Percentiles rank a stretch among this genome's conserved stretches.
Conservation (phyloP, 2,797 vertebrate species). For the Catostomus latipinnis region DNA sequence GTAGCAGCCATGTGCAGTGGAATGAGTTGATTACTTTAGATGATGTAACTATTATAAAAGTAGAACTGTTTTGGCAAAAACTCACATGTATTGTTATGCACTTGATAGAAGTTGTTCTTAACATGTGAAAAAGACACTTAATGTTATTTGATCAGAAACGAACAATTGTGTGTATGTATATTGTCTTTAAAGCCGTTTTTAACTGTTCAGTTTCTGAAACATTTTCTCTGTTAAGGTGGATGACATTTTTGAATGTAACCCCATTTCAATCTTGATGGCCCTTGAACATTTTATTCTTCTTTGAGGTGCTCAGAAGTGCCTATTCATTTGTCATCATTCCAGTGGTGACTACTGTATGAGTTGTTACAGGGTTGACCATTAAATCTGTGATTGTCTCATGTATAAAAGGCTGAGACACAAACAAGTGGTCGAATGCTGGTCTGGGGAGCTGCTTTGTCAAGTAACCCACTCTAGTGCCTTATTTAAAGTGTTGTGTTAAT, state of each 20-base stretch:
- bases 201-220: not conserved
- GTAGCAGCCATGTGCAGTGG: conserved; percentile 7
- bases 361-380: not conserved
- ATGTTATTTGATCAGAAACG: not conserved
- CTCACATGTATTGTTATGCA: conserved; percentile 30
- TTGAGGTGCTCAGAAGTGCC: not conserved
- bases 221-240: not conserved
- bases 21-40: not conserved
- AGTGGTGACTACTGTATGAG: not conserved
- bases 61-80: not conserved
- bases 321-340: not conserved
- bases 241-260: not conserved
- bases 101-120: conserved; percentile 7
- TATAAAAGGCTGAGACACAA: not conserved
- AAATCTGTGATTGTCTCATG: not conserved
- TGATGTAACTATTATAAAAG: not conserved
- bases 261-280: not conserved
- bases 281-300: not conserved
- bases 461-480: conserved; percentile 70
- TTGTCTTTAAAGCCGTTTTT: not conserved
- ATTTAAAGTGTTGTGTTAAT: conserved; percentile 67
- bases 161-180: not conserved
- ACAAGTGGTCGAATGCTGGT: conserved; percentile 8
- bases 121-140: too few species aligned
- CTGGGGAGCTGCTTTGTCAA: conserved; percentile 26